These are phyloP conservation scores for Strigamia crassipes DNA, from an alignment of 2,888 invertebrate genomes.

Conservation along the genomic window DNA sequence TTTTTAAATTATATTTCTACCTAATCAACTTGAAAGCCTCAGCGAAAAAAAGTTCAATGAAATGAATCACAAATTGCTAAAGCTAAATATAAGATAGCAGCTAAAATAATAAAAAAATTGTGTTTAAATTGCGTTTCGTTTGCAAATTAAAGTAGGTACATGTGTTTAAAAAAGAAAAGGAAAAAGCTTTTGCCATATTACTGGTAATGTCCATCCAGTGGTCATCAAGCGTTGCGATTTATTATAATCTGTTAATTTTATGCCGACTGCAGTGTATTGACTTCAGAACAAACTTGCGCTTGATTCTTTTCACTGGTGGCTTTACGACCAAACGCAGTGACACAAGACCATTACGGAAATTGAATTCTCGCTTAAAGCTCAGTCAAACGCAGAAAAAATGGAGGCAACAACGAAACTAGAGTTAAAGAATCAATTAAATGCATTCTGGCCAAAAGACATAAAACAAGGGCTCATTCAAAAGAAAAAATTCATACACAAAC, in stretches of 20 bases:
- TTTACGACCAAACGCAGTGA: conserved; percentile 17
- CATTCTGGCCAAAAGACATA: background rate
- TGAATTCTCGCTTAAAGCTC: conserved; percentile 26
- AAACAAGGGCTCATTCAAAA: background rate
- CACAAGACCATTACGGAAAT: conserved; percentile 12
- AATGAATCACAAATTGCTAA: background rate
- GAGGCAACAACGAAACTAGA: background rate
- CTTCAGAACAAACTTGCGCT: background rate
- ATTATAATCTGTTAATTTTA: background rate
- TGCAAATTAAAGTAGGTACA: background rate
- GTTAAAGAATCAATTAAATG: background rate
- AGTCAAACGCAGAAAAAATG: background rate
- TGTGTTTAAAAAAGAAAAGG: background rate
- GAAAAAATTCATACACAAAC: background rate
- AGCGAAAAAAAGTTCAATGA: background rate
- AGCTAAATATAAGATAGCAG: background rate
- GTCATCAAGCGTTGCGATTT: background rate
- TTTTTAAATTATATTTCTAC: background rate
- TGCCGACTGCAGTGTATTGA: background rate
- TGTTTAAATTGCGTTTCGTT: background rate
- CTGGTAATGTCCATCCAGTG: no score
- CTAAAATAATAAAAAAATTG: background rate
- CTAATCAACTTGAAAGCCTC: background rate
- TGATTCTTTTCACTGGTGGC: conserved; percentile 7
- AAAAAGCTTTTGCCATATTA: no score